These are phyloP conservation scores for Fistularia tabacaria DNA, from an alignment of 2,797 vertebrate genomes.

Conservation along the genomic window DNA sequence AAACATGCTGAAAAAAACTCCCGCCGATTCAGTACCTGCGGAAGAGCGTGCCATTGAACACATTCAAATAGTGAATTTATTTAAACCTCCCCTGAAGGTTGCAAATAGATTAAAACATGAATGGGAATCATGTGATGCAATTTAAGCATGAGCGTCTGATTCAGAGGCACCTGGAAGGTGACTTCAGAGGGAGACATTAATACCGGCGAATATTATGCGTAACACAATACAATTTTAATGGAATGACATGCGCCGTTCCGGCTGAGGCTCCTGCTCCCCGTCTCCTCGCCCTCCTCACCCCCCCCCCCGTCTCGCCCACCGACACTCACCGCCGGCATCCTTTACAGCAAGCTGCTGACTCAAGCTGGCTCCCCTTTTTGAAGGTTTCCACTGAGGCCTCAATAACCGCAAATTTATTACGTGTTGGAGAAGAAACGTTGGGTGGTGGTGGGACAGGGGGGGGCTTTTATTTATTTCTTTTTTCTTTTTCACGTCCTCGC, in stretches of 20 bases:
- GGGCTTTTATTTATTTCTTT: background rate
- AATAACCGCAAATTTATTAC: conserved; percentile 30
- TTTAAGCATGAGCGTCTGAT: conserved; percentile 23
- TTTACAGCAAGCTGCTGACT: conserved; percentile 25
- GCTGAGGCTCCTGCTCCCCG: conserved; percentile 51
- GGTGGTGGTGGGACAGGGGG: no score
- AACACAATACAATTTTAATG: conserved; percentile 45
- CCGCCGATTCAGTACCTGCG: background rate
- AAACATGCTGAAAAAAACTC: background rate
- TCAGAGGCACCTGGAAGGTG: conserved; percentile 37
- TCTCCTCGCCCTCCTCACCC: no score
- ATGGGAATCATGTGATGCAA: conserved; percentile 30
- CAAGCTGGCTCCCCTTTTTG: conserved; percentile 14
- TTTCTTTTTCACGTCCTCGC: background rate
- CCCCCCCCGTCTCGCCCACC: conserved; percentile 35
- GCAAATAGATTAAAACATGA: conserved; percentile 30
- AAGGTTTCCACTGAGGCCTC: conserved; percentile 35
- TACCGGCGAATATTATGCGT: conserved; percentile 31
- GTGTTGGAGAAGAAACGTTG: conserved; percentile 6
- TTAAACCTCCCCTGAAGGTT: conserved; percentile 15
- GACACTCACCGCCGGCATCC: conserved; percentile 20
- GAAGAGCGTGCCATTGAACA: conserved; percentile 2
- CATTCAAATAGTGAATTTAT: conserved; percentile 4
- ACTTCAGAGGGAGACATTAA: conserved; percentile 31
- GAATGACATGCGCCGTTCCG: conserved; percentile 39